Base-by-base conservation (phyloP, 2,113 vertebrate genomes). In the Prietella phreatophila region DNA sequence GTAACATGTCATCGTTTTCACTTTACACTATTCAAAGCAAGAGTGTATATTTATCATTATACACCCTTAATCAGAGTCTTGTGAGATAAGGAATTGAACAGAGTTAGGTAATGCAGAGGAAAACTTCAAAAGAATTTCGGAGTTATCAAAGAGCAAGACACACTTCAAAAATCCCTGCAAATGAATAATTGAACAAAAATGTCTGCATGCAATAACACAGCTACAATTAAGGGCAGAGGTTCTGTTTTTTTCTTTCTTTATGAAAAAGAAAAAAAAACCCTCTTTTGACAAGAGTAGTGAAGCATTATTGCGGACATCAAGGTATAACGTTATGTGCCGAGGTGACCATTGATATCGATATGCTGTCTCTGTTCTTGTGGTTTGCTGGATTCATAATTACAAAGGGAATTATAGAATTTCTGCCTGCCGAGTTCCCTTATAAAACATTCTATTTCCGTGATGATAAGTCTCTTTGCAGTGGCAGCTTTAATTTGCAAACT, bases 111-210 rank as follows among this genome's bases (percentile, higher is more conserved):
- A 81, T 60, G 53, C 36, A 60, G 53, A 39, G 30, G 11, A 71
- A 73, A 42, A 75, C 73, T 73, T 87, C 36, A 61, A 83, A 87
- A 60, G 22, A 47, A 58, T 69, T 79, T 86, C 15, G 69, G 47
- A 33, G n/a, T 81, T 81, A 86, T 69, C 76, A 69, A 81, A 80
- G 50, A 81, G 47, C 50, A 60, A 80, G 75, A 80, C 75, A 50
- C 56, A 55, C n/a, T 79, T 79, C 60, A 79, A 36, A 36, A 86
- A 86, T 79, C 78, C 53, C 76, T n/a, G 58, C 36, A 85, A 87
- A 91, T 88, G 83, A 90, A 88, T 91, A 82, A 86, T 83, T 83
- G 61, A 67, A 63, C 89, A 83, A 81, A 81, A 88, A 88, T 79
- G 42, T 10, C 71, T 55, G 61, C 83, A 73, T 89, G 89, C 85